These are phyloP conservation scores for Eretmocerus hayati DNA, from an alignment of 2,888 invertebrate genomes.

Conservation along the genomic window DNA sequence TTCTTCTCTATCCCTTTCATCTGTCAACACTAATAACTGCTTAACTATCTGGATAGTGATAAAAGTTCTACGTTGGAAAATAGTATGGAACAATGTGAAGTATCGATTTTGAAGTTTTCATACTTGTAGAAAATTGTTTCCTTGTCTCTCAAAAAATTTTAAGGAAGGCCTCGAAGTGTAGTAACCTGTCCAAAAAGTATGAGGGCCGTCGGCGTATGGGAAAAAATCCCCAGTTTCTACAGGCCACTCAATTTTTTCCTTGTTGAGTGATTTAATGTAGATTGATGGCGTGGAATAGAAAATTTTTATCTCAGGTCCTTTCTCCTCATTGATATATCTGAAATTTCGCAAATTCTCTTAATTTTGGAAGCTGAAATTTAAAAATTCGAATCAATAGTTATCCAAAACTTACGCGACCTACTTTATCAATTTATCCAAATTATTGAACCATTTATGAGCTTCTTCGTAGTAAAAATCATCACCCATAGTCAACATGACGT, in stretches of 20 bases:
- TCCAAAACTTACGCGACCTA: conserved; percentile 36
- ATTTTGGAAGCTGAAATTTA: background rate
- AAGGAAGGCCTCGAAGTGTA: conserved; percentile 76
- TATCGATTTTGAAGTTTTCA: background rate
- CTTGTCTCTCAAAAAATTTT: conserved; percentile 69
- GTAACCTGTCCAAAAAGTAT: conserved; percentile 91
- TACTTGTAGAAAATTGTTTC: conserved; percentile 71
- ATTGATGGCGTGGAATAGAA: conserved; percentile 84
- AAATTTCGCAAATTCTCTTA: conserved; percentile 1
- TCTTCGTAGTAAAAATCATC: conserved; percentile 84
- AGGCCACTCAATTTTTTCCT: conserved; percentile 60
- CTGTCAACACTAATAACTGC: conserved; percentile 61
- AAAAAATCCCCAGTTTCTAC: conserved; percentile 83
- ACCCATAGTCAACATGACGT: conserved; percentile 83
- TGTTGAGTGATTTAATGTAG: conserved; percentile 71
- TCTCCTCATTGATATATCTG: conserved; percentile 60
- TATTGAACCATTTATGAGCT: conserved; percentile 72
- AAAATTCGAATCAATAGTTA: background rate
- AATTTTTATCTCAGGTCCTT: conserved; percentile 64
- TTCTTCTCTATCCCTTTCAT: conserved; percentile 49
- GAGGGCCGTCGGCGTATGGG: conserved; percentile 79
- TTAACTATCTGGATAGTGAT: conserved; percentile 60
- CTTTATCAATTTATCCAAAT: conserved; percentile 80
- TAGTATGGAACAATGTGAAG: background rate
- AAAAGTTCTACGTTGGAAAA: background rate